Conservation (phyloP, 2,888 invertebrate genomes). For the Troides oblongomaculatus region DNA sequence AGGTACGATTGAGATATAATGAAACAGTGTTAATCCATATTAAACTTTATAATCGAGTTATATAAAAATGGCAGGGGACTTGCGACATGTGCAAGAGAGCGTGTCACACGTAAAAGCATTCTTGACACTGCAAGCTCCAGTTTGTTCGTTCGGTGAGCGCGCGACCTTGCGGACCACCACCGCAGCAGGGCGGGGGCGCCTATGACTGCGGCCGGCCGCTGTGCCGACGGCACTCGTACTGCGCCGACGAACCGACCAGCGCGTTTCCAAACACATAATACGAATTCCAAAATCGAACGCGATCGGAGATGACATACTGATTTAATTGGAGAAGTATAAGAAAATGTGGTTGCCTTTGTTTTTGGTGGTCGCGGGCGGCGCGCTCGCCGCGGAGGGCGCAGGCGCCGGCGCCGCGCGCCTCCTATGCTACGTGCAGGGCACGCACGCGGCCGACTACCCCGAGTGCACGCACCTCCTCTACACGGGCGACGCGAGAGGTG, state of each 20-base stretch:
- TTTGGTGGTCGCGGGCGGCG: constrained; percentile 55
- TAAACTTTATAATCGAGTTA: constrained; percentile 29
- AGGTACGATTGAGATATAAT: constrained; percentile 5
- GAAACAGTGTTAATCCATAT: constrained; percentile 27
- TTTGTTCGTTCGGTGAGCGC: constrained; percentile 57
- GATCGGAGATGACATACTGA: constrained; percentile 59
- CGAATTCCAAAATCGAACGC: constrained; percentile 47
- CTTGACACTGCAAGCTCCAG: constrained; percentile 45
- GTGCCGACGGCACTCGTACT: constrained; percentile 61
- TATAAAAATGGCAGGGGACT: constrained; percentile 28
- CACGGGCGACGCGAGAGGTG: constrained; percentile 66
- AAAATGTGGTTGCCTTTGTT: constrained; percentile 68
- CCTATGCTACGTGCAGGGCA: constrained; percentile 68
- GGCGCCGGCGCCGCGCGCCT: constrained; percentile 74
- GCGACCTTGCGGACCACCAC: constrained; percentile 58
- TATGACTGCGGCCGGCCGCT: constrained; percentile 54
- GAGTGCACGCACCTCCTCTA: constrained; percentile 78
- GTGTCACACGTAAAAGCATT: constrained; percentile 43
- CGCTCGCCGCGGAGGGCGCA: constrained; percentile 52
- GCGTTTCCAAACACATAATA: constrained; percentile 51
- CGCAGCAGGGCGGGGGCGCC: constrained; percentile 69
- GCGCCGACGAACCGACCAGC: constrained; percentile 62
- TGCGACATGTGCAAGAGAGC: constrained; percentile 32
- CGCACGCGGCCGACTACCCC: constrained; percentile 53
- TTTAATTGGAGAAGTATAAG: constrained; percentile 37